Evolutionary conservation across 2,888 invertebrate species (phyloP).

Genomic region (Caradrina kadenii): DNA sequence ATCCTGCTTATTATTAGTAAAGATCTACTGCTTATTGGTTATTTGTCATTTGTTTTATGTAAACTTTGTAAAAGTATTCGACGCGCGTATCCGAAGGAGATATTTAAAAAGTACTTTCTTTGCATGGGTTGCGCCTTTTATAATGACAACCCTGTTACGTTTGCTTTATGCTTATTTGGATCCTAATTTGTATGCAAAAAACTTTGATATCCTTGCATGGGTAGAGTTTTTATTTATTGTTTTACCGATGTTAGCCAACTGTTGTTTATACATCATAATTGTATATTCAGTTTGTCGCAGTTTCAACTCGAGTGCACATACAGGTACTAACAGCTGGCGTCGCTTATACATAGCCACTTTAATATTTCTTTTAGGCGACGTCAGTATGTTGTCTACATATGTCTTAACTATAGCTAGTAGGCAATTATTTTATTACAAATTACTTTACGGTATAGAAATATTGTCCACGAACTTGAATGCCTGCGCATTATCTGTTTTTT

Average conservation of each 20-base stretch:
- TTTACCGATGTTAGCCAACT: neutral
- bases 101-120: conserved; percentile 1
- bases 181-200: no score
- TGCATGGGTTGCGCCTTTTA: conserved; percentile 7
- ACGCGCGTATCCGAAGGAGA: neutral
- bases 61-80: conserved; percentile 11
- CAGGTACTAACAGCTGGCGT: neutral
- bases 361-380: neutral
- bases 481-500: neutral
- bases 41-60: conserved; percentile 19
- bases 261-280: conserved; percentile 11
- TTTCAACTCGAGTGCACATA: neutral
- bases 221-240: neutral
- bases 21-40: neutral
- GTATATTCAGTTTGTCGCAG: conserved; percentile 1
- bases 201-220: no score
- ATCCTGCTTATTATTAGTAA: neutral
- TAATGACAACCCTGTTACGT: no score
- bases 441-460: no score
- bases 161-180: no score
- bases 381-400: neutral
- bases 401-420: neutral
- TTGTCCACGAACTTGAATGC: neutral
- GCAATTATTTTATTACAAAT: no score
- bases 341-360: neutral